Percentiles rank a stretch among this genome's conserved stretches.
Evolutionary conservation across 2,888 invertebrate species (phyloP).

Genomic region (Poecilobothrus nobilitatus): DNA sequence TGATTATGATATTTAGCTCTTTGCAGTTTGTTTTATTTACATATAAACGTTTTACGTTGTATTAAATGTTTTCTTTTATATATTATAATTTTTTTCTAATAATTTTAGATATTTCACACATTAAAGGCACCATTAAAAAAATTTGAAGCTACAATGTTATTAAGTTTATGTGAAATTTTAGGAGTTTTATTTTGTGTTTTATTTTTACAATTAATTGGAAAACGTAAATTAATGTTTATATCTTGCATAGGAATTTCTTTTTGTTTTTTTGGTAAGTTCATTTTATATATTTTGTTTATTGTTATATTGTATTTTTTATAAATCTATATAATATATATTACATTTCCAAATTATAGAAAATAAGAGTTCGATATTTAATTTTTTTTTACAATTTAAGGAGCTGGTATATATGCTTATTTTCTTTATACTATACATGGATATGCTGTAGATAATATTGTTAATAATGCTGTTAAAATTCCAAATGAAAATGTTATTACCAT

Average conservation of each 20-base stretch:
- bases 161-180: slow-evolving; percentile 61
- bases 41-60: too few species aligned
- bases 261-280: slow-evolving; percentile 48
- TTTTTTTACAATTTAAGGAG: slow-evolving; percentile 17
- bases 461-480: slow-evolving; percentile 36
- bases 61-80: too few species aligned
- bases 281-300: background rate
- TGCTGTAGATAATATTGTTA: slow-evolving; percentile 40
- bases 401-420: slow-evolving; percentile 41
- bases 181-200: slow-evolving; percentile 58
- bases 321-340: background rate
- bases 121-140: slow-evolving; percentile 66
- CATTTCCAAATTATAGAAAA: background rate
- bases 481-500: slow-evolving; percentile 35
- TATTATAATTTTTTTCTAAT: slow-evolving; percentile 11
- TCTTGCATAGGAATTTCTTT: slow-evolving; percentile 59
- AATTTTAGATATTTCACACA: slow-evolving; percentile 54
- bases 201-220: slow-evolving; percentile 64
- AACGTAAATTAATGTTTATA: slow-evolving; percentile 57
- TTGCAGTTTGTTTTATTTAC: too few species aligned
- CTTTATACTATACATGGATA: slow-evolving; percentile 41
- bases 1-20: too few species aligned
- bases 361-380: too few species aligned
- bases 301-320: too few species aligned
- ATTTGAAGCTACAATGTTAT: slow-evolving; percentile 63